A percentile compares a stretch with the other conserved stretches of the same genome.
phyloP scores from a whole-genome alignment of 2,888 invertebrate genomes.

The Lepetodrilus schrolli region DNA sequence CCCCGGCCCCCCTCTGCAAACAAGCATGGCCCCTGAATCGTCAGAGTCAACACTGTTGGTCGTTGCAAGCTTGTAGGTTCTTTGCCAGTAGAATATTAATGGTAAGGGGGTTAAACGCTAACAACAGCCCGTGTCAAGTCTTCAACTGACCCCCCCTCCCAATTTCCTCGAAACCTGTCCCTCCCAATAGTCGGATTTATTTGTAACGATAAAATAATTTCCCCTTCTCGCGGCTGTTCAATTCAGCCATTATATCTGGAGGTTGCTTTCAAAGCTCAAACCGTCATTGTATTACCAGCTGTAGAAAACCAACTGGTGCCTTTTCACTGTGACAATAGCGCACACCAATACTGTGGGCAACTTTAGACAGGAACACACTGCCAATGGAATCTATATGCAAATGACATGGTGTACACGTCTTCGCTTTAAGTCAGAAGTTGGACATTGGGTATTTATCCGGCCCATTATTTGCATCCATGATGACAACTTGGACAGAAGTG shows the following conservation, averaged over 20 bases:
- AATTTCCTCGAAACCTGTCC: not conserved
- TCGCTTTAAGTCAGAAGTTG: conserved; percentile 8
- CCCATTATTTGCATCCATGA: conserved; percentile 20
- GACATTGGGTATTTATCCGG: conserved; percentile 19
- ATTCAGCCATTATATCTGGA: conserved; percentile 27
- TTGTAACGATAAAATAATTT: conserved; percentile 31
- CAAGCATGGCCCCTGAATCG: conserved; percentile 24
- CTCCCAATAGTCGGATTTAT: conserved; percentile 23
- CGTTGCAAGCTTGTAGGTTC: conserved; percentile 11
- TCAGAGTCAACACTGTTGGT: conserved; percentile 4
- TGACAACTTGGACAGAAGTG: conserved; percentile 9
- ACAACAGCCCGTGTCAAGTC: conserved; percentile 24
- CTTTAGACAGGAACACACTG: conserved; percentile 12
- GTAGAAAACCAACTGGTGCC: conserved; percentile 1
- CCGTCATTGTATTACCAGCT: conserved; percentile 18
- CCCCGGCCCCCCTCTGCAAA: not conserved
- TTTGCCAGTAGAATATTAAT: conserved; percentile 27
- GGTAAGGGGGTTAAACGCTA: conserved; percentile 26
- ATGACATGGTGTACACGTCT: not conserved
- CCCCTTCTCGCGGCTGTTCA: conserved; percentile 23
- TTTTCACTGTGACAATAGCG: not conserved
- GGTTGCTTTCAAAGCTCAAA: not conserved
- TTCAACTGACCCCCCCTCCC: not conserved
- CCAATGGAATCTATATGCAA: conserved; percentile 31
- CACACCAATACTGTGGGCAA: not conserved